A percentile compares a stretch with the other conserved stretches of the same genome.
Conservation (phyloP, 2,797 vertebrate species). For the Carduelis carduelis region DNA sequence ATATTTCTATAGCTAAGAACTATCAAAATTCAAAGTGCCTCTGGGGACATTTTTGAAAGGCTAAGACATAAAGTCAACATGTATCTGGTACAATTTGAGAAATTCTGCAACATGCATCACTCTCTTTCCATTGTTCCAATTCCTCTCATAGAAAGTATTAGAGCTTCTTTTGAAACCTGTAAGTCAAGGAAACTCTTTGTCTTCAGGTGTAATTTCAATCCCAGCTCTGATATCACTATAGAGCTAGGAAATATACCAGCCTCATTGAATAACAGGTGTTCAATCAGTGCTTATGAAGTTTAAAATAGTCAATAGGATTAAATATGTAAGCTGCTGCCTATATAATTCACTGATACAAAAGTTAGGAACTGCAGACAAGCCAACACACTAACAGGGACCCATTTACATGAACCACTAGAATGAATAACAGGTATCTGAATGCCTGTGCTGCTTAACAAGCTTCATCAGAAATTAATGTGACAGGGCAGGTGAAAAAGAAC, state of each 20-base stretch:
- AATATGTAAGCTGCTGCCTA: not conserved
- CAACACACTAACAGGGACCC: not conserved
- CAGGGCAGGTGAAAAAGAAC: not conserved
- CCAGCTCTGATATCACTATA: not conserved
- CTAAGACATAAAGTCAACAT: not conserved
- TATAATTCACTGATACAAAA: not conserved
- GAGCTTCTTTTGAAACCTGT: not conserved
- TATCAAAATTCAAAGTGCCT: not conserved
- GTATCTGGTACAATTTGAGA: not conserved
- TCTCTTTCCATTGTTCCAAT: not conserved
- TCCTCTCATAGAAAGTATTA: not conserved
- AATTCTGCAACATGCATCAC: not conserved
- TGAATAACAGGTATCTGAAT: not conserved
- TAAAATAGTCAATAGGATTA: not conserved
- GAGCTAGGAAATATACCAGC: not conserved
- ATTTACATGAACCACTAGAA: not conserved
- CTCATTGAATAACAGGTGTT: not conserved
- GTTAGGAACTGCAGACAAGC: not conserved
- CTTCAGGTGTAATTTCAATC: not conserved
- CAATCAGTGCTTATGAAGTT: not conserved
- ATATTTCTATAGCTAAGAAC: not conserved
- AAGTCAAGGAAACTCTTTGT: not conserved
- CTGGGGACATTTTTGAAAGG: not conserved
- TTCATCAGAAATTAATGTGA: not conserved
- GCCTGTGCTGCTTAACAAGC: not conserved